These are phyloP conservation scores for Nanger granti DNA, from an alignment of 2,113 vertebrate genomes.

Conservation along the genomic window DNA sequence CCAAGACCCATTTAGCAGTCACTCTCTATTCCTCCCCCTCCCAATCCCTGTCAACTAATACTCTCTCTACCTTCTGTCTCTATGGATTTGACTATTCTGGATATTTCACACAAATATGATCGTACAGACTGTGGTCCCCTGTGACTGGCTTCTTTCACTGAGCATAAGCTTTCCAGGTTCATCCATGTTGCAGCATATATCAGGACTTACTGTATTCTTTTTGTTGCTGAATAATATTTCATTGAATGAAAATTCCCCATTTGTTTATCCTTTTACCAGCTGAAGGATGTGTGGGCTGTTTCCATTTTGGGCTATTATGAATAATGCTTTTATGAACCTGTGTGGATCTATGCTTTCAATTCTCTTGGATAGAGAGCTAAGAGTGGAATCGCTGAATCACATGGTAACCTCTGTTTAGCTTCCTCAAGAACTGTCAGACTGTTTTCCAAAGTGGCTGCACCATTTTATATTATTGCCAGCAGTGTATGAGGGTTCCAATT, in stretches of 20 bases:
- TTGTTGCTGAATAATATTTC: neutral
- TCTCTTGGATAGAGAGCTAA: neutral
- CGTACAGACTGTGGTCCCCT: neutral
- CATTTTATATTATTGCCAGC: neutral
- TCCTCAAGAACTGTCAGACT: neutral
- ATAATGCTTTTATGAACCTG: neutral
- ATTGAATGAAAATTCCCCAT: neutral
- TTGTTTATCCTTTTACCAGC: neutral
- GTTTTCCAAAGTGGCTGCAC: neutral
- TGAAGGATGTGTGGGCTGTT: neutral
- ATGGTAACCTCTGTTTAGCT: neutral
- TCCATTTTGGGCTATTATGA: neutral
- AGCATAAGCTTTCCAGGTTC: neutral
- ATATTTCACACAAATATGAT: neutral
- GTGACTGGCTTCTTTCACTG: neutral
- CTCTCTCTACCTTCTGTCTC: neutral
- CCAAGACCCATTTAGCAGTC: neutral
- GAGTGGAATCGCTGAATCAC: neutral
- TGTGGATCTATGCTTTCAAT: neutral
- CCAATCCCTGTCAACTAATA: neutral
- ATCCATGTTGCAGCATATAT: neutral
- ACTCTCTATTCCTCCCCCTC: neutral
- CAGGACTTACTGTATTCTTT: neutral
- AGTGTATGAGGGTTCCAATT: neutral
- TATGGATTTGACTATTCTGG: neutral